Base-by-base conservation (phyloP, 1,140 invertebrate species). In the Drosophila pectinifera region DNA sequence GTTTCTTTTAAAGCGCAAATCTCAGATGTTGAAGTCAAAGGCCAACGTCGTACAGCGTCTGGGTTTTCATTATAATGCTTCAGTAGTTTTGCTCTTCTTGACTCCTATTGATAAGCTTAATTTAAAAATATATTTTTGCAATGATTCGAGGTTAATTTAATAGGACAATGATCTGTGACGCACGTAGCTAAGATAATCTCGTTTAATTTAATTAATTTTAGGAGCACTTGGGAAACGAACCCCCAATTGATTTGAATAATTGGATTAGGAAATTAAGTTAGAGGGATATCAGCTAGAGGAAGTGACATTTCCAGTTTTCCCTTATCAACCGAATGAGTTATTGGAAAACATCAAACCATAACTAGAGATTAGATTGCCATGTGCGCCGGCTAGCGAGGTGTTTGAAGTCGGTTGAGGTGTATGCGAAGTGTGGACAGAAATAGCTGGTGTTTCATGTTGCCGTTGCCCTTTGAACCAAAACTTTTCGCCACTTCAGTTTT, bases 351-450 rank as follows among this genome's bases (percentile, higher is more conserved):
- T 61, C 20, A 57, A 61, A 39, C 62, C 42, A 28, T 16, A 82
- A 75, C 56, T 61, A 53, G 42, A 54, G 82, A 86, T 86, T 72
- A 86, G 82, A 86, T 86, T 75, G 51, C 36, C 34, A 26, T 34
- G 34, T 70, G 42, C 34, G 42, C 41, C 63, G 41, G 64, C 24
- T 28, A 22, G 43, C 49, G 2, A 10, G 41, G 38, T 57, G 36
- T 57, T 61, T 73, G 55, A 57, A 58, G 28, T 20, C 14, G 22
- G 1, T n/a, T 38, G 31, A 67, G 13, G 6, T 20, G 7, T 20
- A n/a, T 36, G 49, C 5, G 49, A 51, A 43, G 62, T 64, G 63
- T 4, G 31, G 24, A 48, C 81, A 70, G 39, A 88, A 88, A 86
- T 88, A 88, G 65, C 51, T 6, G 4, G 45, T 79, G 69, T 72